These are phyloP conservation scores for Drosophila sordidula DNA, from an alignment of 2,888 invertebrate species.

Conservation along the genomic window DNA sequence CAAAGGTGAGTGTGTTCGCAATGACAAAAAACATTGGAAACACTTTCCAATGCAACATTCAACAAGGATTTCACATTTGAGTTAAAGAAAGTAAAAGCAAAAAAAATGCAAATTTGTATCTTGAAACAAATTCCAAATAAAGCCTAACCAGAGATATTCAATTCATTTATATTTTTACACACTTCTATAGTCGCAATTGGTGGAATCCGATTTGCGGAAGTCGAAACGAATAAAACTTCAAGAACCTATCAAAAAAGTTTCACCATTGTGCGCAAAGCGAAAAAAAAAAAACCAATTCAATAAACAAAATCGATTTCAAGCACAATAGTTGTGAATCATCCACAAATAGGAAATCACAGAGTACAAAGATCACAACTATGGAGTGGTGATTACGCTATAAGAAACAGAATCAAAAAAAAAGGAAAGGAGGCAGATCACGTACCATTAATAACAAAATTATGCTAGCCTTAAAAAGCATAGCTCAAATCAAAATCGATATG, in stretches of 20 bases:
- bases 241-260: constrained; percentile 45
- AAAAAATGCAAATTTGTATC: background rate
- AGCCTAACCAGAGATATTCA: background rate
- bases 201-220: constrained; percentile 51
- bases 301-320: constrained; percentile 5
- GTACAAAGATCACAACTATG: constrained; percentile 37
- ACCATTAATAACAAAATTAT: constrained; percentile 66
- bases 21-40: background rate
- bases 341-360: constrained; percentile 53
- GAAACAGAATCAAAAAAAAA: constrained; percentile 12
- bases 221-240: constrained; percentile 7
- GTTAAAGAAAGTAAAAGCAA: background rate
- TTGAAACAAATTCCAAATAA: background rate
- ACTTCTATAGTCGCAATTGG: constrained; percentile 1
- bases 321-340: constrained; percentile 52
- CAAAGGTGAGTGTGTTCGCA: constrained; percentile 20
- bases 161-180: background rate
- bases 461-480: constrained; percentile 58
- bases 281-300: constrained; percentile 19
- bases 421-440: constrained; percentile 51
- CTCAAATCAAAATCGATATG: constrained; percentile 3
- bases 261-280: constrained; percentile 28
- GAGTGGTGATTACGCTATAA: constrained; percentile 49
- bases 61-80: background rate
- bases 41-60: background rate